A percentile compares a stretch with the other conserved stretches of the same genome.
Conservation (phyloP, 2,888 invertebrate species). For the Machimus atricapillus region DNA sequence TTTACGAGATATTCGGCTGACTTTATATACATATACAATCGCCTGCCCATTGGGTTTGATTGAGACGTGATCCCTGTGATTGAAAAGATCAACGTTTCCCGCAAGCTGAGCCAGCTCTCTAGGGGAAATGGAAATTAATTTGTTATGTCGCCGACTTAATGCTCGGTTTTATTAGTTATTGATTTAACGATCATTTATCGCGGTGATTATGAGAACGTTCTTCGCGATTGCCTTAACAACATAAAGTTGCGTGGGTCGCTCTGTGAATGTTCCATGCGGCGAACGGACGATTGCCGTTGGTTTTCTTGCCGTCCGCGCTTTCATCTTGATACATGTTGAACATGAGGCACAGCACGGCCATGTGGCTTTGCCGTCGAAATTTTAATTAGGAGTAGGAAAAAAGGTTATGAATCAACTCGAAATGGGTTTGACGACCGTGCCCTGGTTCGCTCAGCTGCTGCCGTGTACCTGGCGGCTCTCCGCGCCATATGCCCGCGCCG, state of each 20-base stretch:
- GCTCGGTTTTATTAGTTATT: neutral
- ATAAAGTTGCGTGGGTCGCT: neutral
- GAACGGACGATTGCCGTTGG: neutral
- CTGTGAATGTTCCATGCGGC: neutral
- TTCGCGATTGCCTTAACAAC: neutral
- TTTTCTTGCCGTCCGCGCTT: neutral
- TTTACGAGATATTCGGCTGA: neutral
- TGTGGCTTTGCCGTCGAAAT: constrained; percentile 12
- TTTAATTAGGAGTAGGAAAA: constrained; percentile 10
- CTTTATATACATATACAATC: neutral
- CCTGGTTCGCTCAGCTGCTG: neutral
- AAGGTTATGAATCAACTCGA: constrained; percentile 2
- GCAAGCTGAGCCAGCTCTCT: neutral
- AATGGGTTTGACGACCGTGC: neutral
- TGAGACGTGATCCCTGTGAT: constrained; percentile 14
- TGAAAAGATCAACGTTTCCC: neutral
- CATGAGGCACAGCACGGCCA: constrained; percentile 5
- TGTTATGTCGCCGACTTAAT: neutral
- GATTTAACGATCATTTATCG: constrained; percentile 7
- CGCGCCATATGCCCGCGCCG: neutral
- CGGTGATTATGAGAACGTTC: neutral
- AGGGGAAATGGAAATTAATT: constrained; percentile 12
- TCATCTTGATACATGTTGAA: neutral
- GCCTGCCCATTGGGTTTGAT: neutral
- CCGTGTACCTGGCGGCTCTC: neutral